Percentiles rank a stretch among this genome's conserved stretches.
phyloP scores from a whole-genome alignment of 2,888 invertebrate species.

The Caradrina kadenii region DNA sequence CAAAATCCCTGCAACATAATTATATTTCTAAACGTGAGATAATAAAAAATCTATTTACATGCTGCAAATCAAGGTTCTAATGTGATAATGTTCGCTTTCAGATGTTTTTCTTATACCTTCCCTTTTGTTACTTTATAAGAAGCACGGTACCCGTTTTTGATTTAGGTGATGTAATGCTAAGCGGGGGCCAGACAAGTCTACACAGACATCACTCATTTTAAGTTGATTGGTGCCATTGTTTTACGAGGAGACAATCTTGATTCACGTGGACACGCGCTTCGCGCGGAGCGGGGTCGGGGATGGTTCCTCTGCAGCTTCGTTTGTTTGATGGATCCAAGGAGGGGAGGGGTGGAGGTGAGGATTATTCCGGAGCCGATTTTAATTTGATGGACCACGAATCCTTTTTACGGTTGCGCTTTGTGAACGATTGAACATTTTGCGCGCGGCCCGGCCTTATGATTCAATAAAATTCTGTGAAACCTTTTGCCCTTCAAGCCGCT shows the following conservation, averaged over 20 bases:
- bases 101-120: no score
- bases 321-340: constrained; percentile 4
- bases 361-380: constrained; percentile 32
- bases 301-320: background rate
- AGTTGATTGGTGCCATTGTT: constrained; percentile 25
- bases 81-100: no score
- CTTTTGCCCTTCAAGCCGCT: background rate
- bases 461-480: background rate
- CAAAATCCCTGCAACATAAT: no score
- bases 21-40: no score
- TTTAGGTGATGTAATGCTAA: background rate
- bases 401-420: constrained; percentile 21
- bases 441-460: background rate
- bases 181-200: background rate
- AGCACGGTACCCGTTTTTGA: background rate
- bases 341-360: background rate
- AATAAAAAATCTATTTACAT: no score
- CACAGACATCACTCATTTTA: constrained; percentile 5
- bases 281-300: no score
- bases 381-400: constrained; percentile 37
- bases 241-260: background rate
- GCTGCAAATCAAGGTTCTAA: no score
- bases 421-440: constrained; percentile 16
- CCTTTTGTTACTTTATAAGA: no score
- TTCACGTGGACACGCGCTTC: background rate